Evolutionary conservation across 1,140 invertebrate genomes (phyloP), one percentile per base, ranked within the genome.

Genomic region (Xylocopa sonorina): DNA sequence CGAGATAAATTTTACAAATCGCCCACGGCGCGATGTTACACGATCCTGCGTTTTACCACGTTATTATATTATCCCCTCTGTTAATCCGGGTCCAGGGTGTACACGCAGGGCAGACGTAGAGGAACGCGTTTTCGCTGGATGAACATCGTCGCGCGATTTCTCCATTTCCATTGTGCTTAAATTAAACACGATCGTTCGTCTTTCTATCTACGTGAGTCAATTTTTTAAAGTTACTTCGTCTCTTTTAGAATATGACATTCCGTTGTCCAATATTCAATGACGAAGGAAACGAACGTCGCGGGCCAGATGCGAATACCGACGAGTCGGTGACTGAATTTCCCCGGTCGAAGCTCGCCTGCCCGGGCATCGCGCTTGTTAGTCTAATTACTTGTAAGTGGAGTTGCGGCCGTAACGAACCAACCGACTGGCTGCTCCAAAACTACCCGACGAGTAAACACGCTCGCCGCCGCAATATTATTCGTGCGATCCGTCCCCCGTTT

Each of bases 401-500:
- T 79, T 80, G 82, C 69, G 85, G 82, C 41, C 81, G 82, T 87
- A 89, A 88, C 89, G 86, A 89, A 85, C 76, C 68, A 43, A 57
- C 78, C 57, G 63, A 29, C 73, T 78, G 75, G 69, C 76, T 80
- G 72, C 78, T 81, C 77, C 83, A 84, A 87, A 86, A 89, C 83
- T 89, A 89, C 51, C 71, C 80, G 81, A 58, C 81, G 83, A 85
- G 84, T 80, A 88, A 89, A 88, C 78, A 87, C 85, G 82, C 80
- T 72, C 81, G 77, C 75, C 75, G 78, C 24, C 69, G 83, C 84
- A 72, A 80, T 82, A 88, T 89, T 88, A 88, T 88, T 88, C 78
- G 80, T 78, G 66, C 66, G 27, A 50, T 29, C n/a, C 24, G 16
- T 24, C 41, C 57, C 38, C 10, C 16, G 41, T 29, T 48, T 58